Conservation (phyloP, 2,113 vertebrate genomes). For the Ia io region DNA sequence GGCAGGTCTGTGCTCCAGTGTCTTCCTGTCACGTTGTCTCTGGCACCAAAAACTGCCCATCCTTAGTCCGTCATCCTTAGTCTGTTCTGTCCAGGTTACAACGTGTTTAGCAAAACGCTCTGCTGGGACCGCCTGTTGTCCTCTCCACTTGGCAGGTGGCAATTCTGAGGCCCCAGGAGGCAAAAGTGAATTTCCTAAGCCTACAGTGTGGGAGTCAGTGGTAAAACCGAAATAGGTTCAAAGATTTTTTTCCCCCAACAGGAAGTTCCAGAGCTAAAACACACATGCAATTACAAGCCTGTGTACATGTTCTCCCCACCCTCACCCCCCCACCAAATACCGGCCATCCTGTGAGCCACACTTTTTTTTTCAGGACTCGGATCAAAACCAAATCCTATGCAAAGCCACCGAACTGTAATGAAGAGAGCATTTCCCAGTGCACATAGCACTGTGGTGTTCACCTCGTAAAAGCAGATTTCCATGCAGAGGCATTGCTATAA, state of each 20-base stretch:
- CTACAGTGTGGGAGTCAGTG: not conserved
- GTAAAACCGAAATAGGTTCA: conserved; percentile 7
- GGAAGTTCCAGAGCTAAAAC: conserved; percentile 18
- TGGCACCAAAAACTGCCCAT: not conserved
- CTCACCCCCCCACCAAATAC: not conserved
- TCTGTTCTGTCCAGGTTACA: not conserved
- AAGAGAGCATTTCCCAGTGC: not conserved
- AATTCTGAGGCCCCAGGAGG: not conserved
- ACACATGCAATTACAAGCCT: not conserved
- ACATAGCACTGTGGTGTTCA: not conserved
- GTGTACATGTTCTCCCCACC: not conserved
- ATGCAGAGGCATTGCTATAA: not conserved
- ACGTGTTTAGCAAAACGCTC: not conserved
- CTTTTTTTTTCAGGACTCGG: not conserved
- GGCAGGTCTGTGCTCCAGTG: not conserved
- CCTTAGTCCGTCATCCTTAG: not conserved
- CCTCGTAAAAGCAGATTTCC: not conserved
- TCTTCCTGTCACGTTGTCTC: not conserved
- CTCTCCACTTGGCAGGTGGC: not conserved
- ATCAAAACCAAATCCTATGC: conserved; percentile 8
- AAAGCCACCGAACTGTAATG: not conserved
- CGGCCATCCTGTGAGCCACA: not conserved
- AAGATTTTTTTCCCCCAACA: conserved; percentile 29
- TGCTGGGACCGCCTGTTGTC: not conserved
- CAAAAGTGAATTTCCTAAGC: conserved; percentile 27